Evolutionary conservation across 2,888 invertebrate genomes (phyloP).

Genomic region (Eubasilissa splendida): DNA sequence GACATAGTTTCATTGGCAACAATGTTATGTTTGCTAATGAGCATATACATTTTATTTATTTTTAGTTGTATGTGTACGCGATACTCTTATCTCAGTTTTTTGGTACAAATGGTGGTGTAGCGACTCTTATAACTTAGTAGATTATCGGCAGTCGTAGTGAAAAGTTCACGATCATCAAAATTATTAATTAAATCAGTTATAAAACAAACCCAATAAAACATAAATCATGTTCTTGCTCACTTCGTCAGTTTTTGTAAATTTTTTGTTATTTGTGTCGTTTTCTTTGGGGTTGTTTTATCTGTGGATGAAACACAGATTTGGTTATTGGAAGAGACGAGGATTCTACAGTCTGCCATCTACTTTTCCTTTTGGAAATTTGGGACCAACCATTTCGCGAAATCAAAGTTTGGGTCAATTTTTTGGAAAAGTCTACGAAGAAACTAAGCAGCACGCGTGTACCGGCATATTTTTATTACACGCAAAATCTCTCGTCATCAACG

Average conservation of each 20-base stretch:
- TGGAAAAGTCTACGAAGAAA: not conserved
- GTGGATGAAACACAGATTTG: conserved; percentile 7
- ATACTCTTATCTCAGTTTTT: too few relatives aligned
- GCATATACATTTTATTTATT: too few relatives aligned
- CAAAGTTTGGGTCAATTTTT: not conserved
- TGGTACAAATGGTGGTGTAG: too few relatives aligned
- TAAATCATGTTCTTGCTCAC: conserved; percentile 6
- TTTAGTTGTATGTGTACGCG: too few relatives aligned
- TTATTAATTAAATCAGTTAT: too few relatives aligned
- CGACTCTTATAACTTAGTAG: too few relatives aligned
- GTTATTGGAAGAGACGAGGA: conserved; percentile 34
- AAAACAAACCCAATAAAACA: not conserved
- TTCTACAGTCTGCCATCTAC: conserved; percentile 23
- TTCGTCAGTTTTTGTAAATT: not conserved
- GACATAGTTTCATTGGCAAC: too few relatives aligned
- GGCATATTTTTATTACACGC: conserved; percentile 14
- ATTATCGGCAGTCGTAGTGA: too few relatives aligned
- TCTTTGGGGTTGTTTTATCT: conserved; percentile 8
- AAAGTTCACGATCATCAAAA: too few relatives aligned
- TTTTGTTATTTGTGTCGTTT: not conserved
- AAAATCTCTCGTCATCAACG: conserved; percentile 30
- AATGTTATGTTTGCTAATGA: too few relatives aligned
- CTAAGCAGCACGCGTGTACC: not conserved
- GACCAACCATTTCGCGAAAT: not conserved
- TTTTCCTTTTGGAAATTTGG: conserved; percentile 26